These are phyloP conservation scores for Etheostoma nigrum DNA, from an alignment of 2,797 vertebrate genomes.

Conservation along the genomic window DNA sequence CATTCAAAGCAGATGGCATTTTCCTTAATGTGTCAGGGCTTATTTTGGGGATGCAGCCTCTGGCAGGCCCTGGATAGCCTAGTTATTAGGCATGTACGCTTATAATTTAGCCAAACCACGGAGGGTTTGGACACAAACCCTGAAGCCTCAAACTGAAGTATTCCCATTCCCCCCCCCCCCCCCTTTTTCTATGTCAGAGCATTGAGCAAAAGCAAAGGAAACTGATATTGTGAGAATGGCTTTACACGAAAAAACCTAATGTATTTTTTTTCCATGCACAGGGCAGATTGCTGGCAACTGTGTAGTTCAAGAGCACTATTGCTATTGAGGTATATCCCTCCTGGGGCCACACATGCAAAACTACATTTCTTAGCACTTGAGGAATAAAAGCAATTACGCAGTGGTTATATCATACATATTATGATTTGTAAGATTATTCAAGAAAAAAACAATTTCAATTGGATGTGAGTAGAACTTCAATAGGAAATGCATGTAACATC, in stretches of 20 bases:
- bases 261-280: constrained; percentile 28
- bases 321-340: background rate
- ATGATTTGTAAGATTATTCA: constrained; percentile 11
- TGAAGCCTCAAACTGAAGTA: constrained; percentile 73
- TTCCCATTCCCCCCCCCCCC: constrained; percentile 41
- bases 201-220: constrained; percentile 44
- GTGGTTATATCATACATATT: background rate
- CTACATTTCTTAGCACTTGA: background rate
- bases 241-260: constrained; percentile 39
- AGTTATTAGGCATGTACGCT: constrained; percentile 82
- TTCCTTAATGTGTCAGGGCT: constrained; percentile 80
- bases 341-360: constrained; percentile 18
- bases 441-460: background rate
- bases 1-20: constrained; percentile 85
- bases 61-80: constrained; percentile 80
- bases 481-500: constrained; percentile 5
- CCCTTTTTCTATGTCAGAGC: constrained; percentile 54
- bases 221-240: constrained; percentile 42
- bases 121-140: constrained; percentile 79
- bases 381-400: background rate
- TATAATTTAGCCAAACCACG: constrained; percentile 80
- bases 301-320: constrained; percentile 18
- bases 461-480: constrained; percentile 13
- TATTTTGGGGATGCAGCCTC: constrained; percentile 82
- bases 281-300: constrained; percentile 28